These are phyloP conservation scores for Elgaria multicarinata DNA, from an alignment of 2,113 vertebrate genomes.

Conservation along the genomic window DNA sequence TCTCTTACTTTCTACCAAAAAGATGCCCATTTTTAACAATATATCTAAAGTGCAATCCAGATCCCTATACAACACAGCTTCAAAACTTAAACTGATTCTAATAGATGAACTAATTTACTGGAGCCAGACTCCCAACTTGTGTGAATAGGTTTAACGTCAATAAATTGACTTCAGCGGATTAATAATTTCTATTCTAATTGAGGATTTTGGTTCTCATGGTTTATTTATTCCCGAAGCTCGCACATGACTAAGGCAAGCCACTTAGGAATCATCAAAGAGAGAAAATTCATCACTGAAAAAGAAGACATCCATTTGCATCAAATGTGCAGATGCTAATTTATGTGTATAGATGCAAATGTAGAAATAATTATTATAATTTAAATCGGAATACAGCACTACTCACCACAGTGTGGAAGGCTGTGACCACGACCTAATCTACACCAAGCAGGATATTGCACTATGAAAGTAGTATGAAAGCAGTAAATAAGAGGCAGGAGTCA, in stretches of 20 bases:
- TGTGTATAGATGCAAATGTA: too few relatives aligned
- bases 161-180: background rate
- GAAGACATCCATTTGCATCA: too few relatives aligned
- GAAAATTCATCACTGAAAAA: too few relatives aligned
- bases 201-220: background rate
- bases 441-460: too few relatives aligned
- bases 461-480: too few relatives aligned
- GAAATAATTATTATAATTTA: too few relatives aligned
- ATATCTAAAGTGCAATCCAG: conserved; percentile 14
- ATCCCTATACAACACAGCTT: background rate
- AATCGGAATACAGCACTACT: too few relatives aligned
- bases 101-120: background rate
- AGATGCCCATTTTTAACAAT: conserved; percentile 1
- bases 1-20: conserved; percentile 27
- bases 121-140: background rate
- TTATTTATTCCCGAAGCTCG: background rate
- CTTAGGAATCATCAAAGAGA: too few relatives aligned
- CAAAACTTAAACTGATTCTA: background rate
- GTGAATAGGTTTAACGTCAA: background rate
- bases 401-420: too few relatives aligned
- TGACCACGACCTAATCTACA: too few relatives aligned
- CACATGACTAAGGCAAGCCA: background rate
- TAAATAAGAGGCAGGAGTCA: too few relatives aligned
- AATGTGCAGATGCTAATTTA: too few relatives aligned
- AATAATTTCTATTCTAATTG: background rate